phyloP scores from a whole-genome alignment of 2,888 invertebrate species.

The Junonia oenone region DNA sequence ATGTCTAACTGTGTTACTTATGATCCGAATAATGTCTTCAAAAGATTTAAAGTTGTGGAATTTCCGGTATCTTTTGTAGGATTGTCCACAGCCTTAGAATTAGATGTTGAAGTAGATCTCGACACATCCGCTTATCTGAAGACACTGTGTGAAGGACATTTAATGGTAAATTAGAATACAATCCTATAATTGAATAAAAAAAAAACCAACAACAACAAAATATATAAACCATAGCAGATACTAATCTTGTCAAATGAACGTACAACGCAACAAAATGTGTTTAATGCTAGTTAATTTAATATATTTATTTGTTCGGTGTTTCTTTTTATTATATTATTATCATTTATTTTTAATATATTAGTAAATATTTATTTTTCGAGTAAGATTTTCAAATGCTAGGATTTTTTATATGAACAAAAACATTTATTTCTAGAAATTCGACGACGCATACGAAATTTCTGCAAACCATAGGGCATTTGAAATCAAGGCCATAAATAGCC shows the following conservation, averaged over 20 bases:
- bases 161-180: conserved; percentile 57
- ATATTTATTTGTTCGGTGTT: background rate
- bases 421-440: conserved; percentile 52
- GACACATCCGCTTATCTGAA: conserved; percentile 55
- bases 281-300: background rate
- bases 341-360: too few relatives aligned
- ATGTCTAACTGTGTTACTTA: conserved; percentile 43
- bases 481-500: conserved; percentile 41
- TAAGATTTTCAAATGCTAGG: background rate
- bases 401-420: background rate
- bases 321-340: too few relatives aligned
- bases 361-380: background rate
- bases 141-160: conserved; percentile 50
- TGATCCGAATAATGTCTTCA: conserved; percentile 56
- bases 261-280: background rate
- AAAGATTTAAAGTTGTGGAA: conserved; percentile 57
- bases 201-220: background rate
- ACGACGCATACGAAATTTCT: conserved; percentile 63
- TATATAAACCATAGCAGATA: too few relatives aligned
- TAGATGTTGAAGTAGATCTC: conserved; percentile 56
- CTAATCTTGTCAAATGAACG: too few relatives aligned
- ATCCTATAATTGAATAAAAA: background rate
- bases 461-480: conserved; percentile 64
- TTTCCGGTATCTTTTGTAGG: conserved; percentile 63
- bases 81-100: conserved; percentile 44